Evolutionary conservation across 2,797 vertebrate genomes (phyloP), one percentile per base, ranked within the genome.

Genomic region (Trematomus bernacchii): DNA sequence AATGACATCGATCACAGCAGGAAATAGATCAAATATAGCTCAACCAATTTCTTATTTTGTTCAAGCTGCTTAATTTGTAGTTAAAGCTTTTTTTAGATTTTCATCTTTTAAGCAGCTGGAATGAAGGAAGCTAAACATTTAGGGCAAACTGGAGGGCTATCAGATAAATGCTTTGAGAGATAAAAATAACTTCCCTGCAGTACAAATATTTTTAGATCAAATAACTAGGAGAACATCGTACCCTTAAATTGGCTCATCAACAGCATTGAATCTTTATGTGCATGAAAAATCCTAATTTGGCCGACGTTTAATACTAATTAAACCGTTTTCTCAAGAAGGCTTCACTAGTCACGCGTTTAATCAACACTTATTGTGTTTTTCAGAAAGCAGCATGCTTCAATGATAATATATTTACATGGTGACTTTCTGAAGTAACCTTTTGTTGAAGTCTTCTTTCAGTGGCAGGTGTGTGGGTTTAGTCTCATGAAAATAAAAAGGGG

Each of bases 391-490:
- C 15, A 37, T 46, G 52, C 13, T 50, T 4, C 44, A 44, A 2
- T 64, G 15, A 60, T 10, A 46, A 6, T 21, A 15, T 2, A 57
- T 58, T 44, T 47, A 13, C 21, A 16, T 1, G 1, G 3, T 63
- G 30, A 43, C 42, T 14, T 8, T 63, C 3, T 50, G 15, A 43
- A 62, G 44, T 8, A 60, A 4, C 40, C 14, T 21, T 44, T 62
- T 44, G 55, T 52, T 46, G 33, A 14, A 33, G 42, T 12, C 6
- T 43, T 63, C 43, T 16, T 50, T 62, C 43, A 72, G 43, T 54
- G 18, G 43, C 42, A 71, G 55, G 68, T 61, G 42, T 48, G 23
- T 23, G 15, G 12, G 10, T 79, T 63, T 57, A 62, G 11, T 21
- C 33, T 64, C 16, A 19, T 21, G 6, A 27, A 57, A 64, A 50